Evolutionary conservation across 1,140 invertebrate species (phyloP).

Genomic region (Eurosta solidaginis): DNA sequence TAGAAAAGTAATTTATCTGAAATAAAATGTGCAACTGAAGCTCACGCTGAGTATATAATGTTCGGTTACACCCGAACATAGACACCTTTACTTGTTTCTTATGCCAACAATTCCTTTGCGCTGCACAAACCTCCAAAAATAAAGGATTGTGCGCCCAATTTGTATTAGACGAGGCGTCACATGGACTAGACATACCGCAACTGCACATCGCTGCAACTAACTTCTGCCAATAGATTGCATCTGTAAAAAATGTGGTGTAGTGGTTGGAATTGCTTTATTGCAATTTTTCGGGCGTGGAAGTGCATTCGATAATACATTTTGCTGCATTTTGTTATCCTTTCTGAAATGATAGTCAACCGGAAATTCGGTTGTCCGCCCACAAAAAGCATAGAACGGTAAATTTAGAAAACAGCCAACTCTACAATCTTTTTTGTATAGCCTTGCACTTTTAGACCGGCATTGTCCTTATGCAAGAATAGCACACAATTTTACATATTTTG

Average conservation of each 20-base stretch:
- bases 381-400: not conserved
- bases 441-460: constrained; percentile 12
- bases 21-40: no score
- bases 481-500: not conserved
- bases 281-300: not conserved
- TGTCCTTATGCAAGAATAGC: not conserved
- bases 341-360: not conserved
- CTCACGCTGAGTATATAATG: no score
- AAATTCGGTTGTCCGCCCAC: not conserved
- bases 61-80: no score
- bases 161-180: constrained; percentile 42
- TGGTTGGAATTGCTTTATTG: not conserved
- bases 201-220: not conserved
- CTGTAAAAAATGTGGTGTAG: not conserved
- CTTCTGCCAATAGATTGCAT: not conserved
- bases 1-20: no score
- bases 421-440: not conserved
- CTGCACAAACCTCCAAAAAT: not conserved
- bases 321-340: not conserved
- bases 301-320: not conserved
- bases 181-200: constrained; percentile 42
- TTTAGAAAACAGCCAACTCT: not conserved
- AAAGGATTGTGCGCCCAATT: not conserved
- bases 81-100: no score
- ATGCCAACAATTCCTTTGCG: not conserved